Evolutionary conservation across 2,888 invertebrate species (phyloP), one percentile per base, ranked within the genome.

Genomic region (Nasonovia ribisnigri): DNA sequence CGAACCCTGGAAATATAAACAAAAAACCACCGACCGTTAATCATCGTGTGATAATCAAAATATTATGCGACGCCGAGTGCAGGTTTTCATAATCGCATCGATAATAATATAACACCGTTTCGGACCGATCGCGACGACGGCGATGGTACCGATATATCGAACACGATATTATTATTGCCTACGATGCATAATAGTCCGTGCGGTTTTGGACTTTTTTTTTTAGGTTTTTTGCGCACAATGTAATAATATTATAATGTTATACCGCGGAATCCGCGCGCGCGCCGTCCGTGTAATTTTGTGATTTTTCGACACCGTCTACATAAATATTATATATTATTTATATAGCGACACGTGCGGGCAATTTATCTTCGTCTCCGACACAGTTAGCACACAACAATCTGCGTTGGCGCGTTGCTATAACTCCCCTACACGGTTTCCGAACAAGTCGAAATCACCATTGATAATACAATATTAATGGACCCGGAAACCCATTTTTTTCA

Each of bases 291-390:
- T 48, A 11, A 90, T 11, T 26, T 57, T 67, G n/a, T 67, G 67
- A 67, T 46, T 90, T 67, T 88, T 54, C 11, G 24, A 54, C 88
- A 51, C 51, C 88, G 51, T 36, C 88, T 51, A 77, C 20, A n/a
- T 46, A 11, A 16, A 54, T 77, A 77, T 77, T 77, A 77, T 77
- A 77, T 77, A 77, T 77, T 77, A 36, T 77, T 36, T 36, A 36
- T 77, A 77, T 36, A 88, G 54, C 51, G 24, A 88, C 51, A 51
- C 24, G 51, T 48, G 48, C n/a, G 77, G 16, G 84, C 84, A 51
- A 91, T 91, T 51, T 29, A 84, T 91, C 90, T 51, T 51, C 90
- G 84, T 91, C 91, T 36, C n/a, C 20, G 8, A 77, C 77, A 36
- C 77, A 36, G n/a, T n/a, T n/a, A n/a, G 36, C 6, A 36, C 77